Base-by-base conservation (phyloP, 2,797 vertebrate species). In the Alcedo atthis region DNA sequence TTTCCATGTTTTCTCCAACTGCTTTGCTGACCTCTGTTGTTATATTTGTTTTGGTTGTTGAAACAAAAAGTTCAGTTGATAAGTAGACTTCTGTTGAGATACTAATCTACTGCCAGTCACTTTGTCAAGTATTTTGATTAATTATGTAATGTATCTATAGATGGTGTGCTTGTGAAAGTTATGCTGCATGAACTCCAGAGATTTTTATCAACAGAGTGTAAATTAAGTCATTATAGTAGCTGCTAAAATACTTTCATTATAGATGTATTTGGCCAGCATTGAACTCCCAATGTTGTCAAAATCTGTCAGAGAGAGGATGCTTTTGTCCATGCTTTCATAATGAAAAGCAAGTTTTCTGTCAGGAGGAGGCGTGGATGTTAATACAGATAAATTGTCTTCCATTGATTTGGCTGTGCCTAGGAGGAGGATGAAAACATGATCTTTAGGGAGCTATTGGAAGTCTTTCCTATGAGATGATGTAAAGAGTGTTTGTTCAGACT, bases 391-490 rank as follows among this genome's bases (percentile, higher is more conserved):
- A 32, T 45, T 85, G 30, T 25, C 45, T 93, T 89, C 26, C 13
- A 6, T 91, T 95, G 57, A 81, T 89, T 90, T 88, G 40, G 5
- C 43, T 94, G 51, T 89, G 77, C 12, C 54, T 70, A 37, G 61
- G 70, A 87, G 40, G n/a, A 20, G 25, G 16, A 80, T 7, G 13
- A 69, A 75, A 46, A 66, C 53, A 49, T 89, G 49, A 5, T 59
- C 69, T 86, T 71, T 81, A 63, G 53, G 67, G 45, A 95, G 21
- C 19, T 71, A 57, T 70, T 91, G 69, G 28, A 89, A 67, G n/a
- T 30, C 45, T 85, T 81, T 94, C 87, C 45, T 69, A 54, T 9
- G 66, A 88, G 45, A 30, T 61, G 30, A 59, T 33, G 45, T 84
- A 84, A 71, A 51, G 32, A 66, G 51, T 45, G 53, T 96, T 94